These are phyloP conservation scores for Lithophane ornitopus DNA, from an alignment of 2,888 invertebrate genomes.

Conservation along the genomic window DNA sequence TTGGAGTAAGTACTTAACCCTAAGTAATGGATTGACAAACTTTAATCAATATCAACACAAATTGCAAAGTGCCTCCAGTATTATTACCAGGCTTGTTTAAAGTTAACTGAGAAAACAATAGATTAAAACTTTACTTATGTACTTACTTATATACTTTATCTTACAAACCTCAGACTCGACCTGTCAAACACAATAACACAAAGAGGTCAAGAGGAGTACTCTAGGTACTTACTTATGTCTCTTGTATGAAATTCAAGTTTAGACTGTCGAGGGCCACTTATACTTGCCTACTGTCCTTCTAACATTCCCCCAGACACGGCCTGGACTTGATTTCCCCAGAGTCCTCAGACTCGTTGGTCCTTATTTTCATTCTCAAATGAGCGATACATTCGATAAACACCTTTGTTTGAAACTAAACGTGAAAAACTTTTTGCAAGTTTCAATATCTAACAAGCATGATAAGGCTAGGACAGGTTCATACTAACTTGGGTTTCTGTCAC, in stretches of 20 bases:
- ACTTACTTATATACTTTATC: not conserved
- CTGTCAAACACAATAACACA: not conserved
- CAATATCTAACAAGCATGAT: not conserved
- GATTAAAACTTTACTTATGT: not conserved
- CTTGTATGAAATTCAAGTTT: slow-evolving; percentile 10
- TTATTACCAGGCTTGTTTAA: not conserved
- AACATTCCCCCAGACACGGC: not conserved
- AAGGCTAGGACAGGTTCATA: too few species aligned
- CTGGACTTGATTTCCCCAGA: not conserved
- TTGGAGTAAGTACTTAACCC: too few species aligned
- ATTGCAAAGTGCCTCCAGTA: not conserved
- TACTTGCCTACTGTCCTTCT: slow-evolving; percentile 5
- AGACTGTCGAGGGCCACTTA: slow-evolving; percentile 1
- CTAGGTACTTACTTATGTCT: not conserved
- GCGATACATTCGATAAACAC: not conserved
- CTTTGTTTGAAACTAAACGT: not conserved
- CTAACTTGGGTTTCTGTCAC: too few species aligned
- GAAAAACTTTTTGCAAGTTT: not conserved
- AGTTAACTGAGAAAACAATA: not conserved
- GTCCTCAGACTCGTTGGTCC: not conserved
- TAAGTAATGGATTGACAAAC: not conserved
- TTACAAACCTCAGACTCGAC: too few species aligned
- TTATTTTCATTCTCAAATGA: not conserved
- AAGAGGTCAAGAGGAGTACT: not conserved
- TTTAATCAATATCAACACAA: not conserved